Evolutionary conservation across 1,140 invertebrate genomes (phyloP).

Genomic region (Matsumurasca onukii): DNA sequence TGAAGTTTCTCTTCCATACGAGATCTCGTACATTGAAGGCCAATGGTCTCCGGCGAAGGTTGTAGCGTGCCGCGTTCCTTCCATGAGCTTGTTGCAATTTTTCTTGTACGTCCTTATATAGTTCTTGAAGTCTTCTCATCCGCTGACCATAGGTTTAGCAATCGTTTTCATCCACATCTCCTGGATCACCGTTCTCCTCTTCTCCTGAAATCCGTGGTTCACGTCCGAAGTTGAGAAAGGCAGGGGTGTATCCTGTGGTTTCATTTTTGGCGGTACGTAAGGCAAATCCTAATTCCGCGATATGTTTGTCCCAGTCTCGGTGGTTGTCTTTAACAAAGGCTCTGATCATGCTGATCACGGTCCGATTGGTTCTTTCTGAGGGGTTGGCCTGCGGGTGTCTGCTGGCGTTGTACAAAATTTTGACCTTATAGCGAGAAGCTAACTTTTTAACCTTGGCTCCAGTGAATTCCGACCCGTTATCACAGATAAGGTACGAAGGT

Average conservation of each 20-base stretch:
- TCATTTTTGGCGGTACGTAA: not conserved
- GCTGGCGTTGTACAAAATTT: not conserved
- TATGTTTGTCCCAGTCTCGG: not conserved
- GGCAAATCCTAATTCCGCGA: not conserved
- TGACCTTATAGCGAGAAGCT: not conserved
- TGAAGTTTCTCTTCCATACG: not conserved
- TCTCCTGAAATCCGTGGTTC: not conserved
- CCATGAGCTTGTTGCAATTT: not conserved
- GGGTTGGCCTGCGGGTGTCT: not conserved
- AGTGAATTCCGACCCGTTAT: not conserved
- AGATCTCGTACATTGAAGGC: not conserved
- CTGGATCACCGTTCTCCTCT: too few species aligned
- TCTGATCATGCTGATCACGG: not conserved
- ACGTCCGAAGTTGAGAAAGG: not conserved
- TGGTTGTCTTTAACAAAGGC: not conserved
- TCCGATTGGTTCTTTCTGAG: not conserved
- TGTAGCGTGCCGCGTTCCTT: not conserved
- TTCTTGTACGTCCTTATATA: not conserved
- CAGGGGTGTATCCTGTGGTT: not conserved
- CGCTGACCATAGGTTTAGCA: too few species aligned
- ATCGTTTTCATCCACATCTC: too few species aligned
- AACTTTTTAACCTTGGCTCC: not conserved
- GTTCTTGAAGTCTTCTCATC: not conserved
- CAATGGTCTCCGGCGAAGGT: not conserved
- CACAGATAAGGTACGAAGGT: not conserved